Conservation (phyloP, 1,140 invertebrate species). For the Rhyacophila brunnea region DNA sequence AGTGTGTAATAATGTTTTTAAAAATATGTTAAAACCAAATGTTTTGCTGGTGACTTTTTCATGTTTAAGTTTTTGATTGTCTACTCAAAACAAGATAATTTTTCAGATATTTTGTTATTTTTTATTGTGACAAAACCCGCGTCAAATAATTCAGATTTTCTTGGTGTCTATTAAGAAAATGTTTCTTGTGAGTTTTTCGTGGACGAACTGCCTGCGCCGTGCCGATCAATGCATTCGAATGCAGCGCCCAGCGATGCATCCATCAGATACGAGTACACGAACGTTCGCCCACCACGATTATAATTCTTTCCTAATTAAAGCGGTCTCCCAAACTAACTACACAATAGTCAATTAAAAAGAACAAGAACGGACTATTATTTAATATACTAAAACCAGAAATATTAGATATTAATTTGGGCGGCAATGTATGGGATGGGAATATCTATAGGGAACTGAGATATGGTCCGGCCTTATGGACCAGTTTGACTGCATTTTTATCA, state of each 20-base stretch:
- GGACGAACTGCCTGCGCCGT: no score
- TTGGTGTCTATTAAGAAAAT: no score
- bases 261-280: constrained; percentile 9
- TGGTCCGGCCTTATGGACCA: constrained; percentile 16
- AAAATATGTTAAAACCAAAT: no score
- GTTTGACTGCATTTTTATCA: constrained; percentile 37
- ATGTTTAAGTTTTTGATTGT: no score
- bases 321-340: constrained; percentile 25
- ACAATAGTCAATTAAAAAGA: constrained; percentile 37
- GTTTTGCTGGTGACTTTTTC: no score
- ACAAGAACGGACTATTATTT: constrained; percentile 35
- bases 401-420: constrained; percentile 32
- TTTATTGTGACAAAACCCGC: no score
- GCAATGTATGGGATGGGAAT: constrained; percentile 10
- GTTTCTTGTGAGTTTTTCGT: no score
- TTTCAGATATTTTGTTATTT: no score
- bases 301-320: constrained; percentile 35
- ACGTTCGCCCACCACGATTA: constrained; percentile 27
- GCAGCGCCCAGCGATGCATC: constrained; percentile 3
- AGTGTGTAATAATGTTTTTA: no score
- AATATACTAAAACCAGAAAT: constrained; percentile 32
- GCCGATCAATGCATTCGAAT: neutral
- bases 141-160: no score
- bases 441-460: constrained; percentile 1
- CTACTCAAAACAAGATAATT: no score